Conservation (phyloP, 2,797 vertebrate species). For the Darevskia nairensis region DNA sequence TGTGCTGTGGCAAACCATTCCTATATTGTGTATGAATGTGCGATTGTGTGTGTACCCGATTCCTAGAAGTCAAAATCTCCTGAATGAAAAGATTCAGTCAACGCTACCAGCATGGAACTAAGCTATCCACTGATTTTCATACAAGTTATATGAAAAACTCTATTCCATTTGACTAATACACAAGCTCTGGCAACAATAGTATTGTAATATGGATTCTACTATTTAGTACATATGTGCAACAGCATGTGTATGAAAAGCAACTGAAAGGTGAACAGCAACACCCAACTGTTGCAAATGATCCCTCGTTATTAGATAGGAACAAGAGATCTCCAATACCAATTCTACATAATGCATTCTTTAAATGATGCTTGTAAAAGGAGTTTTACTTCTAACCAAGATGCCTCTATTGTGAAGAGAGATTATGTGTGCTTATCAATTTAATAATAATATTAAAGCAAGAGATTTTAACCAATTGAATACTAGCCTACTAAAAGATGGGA, state of each 20-base stretch:
- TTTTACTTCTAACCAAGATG: neutral
- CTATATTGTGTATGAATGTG: neutral
- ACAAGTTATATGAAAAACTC: neutral
- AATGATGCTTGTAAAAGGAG: neutral
- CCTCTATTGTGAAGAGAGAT: neutral
- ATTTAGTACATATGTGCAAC: neutral
- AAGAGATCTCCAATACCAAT: neutral
- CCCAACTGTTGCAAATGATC: neutral
- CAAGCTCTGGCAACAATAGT: neutral
- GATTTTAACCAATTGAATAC: neutral
- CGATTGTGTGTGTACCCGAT: neutral
- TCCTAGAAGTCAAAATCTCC: neutral
- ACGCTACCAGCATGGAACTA: neutral
- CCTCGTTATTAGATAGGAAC: neutral
- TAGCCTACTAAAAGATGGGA: neutral
- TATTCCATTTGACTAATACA: neutral
- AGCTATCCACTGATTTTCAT: too few relatives aligned
- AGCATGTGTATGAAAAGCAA: neutral
- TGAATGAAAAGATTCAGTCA: neutral
- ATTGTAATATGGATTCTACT: neutral
- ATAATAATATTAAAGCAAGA: neutral
- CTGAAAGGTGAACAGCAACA: neutral
- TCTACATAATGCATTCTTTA: neutral
- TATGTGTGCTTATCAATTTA: neutral
- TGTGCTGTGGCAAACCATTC: neutral